A percentile compares a stretch with the other conserved stretches of the same genome.
Conservation (phyloP, 2,797 vertebrate species). For the Sorex maritimensis region DNA sequence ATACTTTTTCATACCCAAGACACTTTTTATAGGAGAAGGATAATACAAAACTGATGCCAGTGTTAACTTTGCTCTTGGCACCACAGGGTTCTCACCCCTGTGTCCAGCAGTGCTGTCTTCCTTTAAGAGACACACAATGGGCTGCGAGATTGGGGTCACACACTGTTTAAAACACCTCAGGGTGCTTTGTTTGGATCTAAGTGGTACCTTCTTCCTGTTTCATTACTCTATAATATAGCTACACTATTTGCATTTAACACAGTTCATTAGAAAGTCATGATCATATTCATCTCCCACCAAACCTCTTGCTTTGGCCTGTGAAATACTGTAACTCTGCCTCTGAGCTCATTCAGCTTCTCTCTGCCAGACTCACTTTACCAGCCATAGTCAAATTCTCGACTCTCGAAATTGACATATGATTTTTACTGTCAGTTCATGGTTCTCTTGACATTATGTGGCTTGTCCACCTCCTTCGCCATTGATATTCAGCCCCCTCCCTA, state of each 20-base stretch:
- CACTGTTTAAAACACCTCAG: background rate
- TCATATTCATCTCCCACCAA: background rate
- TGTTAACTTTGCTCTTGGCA: slow-evolving; percentile 48
- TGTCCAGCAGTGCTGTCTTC: background rate
- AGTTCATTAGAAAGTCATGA: background rate
- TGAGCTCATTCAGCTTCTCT: background rate
- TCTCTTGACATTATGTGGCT: background rate
- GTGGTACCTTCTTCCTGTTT: background rate
- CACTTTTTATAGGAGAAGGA: slow-evolving; percentile 14
- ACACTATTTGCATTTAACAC: background rate
- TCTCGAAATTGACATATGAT: background rate
- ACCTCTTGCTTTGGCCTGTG: background rate
- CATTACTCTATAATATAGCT: background rate
- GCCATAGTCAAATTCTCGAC: background rate
- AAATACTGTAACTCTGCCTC: background rate
- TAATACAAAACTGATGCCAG: slow-evolving; percentile 10
- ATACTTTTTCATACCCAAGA: slow-evolving; percentile 1
- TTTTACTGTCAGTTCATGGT: background rate
- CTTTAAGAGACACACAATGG: background rate
- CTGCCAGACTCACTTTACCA: background rate
- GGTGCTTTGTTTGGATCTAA: background rate
- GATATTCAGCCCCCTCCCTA: background rate
- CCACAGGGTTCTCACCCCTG: background rate
- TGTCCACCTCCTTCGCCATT: background rate
- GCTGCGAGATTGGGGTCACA: background rate